Evolutionary conservation across 2,797 vertebrate genomes (phyloP).

Genomic region (Kryptolebias ocellatus): DNA sequence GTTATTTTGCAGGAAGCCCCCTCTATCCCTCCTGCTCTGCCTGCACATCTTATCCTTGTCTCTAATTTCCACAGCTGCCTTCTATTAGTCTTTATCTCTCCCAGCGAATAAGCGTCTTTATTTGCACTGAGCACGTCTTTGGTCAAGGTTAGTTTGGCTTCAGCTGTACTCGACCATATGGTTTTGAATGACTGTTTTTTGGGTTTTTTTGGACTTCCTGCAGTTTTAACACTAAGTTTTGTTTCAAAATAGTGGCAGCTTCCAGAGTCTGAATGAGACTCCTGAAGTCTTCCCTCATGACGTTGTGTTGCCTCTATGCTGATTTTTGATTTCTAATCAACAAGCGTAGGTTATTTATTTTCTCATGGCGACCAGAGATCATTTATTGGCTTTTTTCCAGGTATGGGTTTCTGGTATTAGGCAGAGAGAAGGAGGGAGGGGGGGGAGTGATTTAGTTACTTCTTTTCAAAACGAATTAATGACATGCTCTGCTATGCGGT

Average conservation of each 20-base stretch:
- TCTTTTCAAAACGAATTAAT: neutral
- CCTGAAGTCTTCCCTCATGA: neutral
- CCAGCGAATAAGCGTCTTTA: neutral
- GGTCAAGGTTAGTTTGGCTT: neutral
- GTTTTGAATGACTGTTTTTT: neutral
- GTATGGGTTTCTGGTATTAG: too few species aligned
- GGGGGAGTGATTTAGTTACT: neutral
- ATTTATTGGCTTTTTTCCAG: too few species aligned
- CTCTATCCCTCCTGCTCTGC: neutral
- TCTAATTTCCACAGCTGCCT: conserved; percentile 1
- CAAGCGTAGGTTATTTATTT: neutral
- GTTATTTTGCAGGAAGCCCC: neutral
- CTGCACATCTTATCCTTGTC: neutral
- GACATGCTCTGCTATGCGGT: neutral
- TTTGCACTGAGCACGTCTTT: neutral
- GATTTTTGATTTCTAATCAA: neutral
- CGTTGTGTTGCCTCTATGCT: too few species aligned
- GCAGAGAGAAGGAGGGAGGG: too few species aligned
- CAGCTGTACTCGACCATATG: neutral
- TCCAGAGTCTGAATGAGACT: neutral
- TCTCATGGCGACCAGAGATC: too few species aligned
- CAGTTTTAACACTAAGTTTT: neutral
- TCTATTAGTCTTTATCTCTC: neutral
- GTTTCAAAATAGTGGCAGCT: neutral
- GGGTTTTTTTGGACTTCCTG: neutral